A percentile compares a stretch with the other conserved stretches of the same genome.
These are phyloP conservation scores for Nematopogon swammerdamellus DNA, from an alignment of 2,888 invertebrate genomes.

Conservation along the genomic window DNA sequence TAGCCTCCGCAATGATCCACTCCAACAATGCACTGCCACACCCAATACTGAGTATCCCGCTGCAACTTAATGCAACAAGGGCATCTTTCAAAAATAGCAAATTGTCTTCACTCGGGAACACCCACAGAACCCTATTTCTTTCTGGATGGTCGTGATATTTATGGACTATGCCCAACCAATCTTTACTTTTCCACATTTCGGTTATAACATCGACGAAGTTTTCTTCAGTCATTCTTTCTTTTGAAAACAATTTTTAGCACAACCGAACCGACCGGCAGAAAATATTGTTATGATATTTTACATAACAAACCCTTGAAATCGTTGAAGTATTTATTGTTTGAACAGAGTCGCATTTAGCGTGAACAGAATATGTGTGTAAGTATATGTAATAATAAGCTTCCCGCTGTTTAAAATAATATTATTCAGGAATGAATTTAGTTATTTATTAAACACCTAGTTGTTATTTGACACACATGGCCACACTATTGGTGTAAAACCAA, in stretches of 20 bases:
- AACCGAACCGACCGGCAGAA: too few species aligned
- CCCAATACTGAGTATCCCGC: constrained; percentile 65
- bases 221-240: constrained; percentile 24
- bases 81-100: constrained; percentile 54
- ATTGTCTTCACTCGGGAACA: constrained; percentile 66
- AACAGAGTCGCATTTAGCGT: constrained; percentile 5
- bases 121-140: constrained; percentile 65
- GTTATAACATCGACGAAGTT: constrained; percentile 33
- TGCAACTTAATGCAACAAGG: constrained; percentile 36
- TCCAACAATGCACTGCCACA: constrained; percentile 82
- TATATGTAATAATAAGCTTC: too few species aligned
- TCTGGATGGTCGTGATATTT: constrained; percentile 46
- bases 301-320: constrained; percentile 12
- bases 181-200: constrained; percentile 31
- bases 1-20: constrained; percentile 68
- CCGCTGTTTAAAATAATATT: too few species aligned
- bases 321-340: constrained; percentile 19
- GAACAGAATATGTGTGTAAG: neutral
- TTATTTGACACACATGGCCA: too few species aligned
- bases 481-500: too few species aligned
- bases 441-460: too few species aligned
- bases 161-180: constrained; percentile 46
- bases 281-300: constrained; percentile 10
- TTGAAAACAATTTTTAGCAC: neutral
- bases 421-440: too few species aligned